Evolutionary conservation across 2,888 invertebrate species (phyloP), one percentile per base, ranked within the genome.

Genomic region (Troglohyphantes excavatus): DNA sequence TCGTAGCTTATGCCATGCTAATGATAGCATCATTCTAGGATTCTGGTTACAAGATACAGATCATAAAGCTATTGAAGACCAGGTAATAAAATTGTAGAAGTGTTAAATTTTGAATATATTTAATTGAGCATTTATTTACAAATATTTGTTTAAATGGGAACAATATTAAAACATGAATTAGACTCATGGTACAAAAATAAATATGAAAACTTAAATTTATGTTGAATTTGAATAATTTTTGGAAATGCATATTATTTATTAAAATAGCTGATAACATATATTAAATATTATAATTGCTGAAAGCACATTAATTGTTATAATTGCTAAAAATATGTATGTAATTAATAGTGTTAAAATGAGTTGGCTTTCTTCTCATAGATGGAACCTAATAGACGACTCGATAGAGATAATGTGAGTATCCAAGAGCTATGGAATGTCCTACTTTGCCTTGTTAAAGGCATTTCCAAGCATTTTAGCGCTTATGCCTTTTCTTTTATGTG

Each of bases 1-100:
- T 90, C 94, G 97, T 70, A 95, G 95, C n/a, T 95, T 97, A 89
- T 98, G 98, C 92, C 97, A 97, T 93, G 96, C 96, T 7, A 97
- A 97, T 93, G 97, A 97, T 93, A 97, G 98, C 0, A 97, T 98
- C 63, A 96, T 99, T 83, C 94, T 99, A 46, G 98, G 98, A 13
- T 97, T 98, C 75, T 98, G 98, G 97, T 95, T 98, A 61, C 97
- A 98, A 93, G 98, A 99, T 93, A 98, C 98, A 0, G 98, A 99
- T 93, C 98, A 99, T 93, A 96, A 97, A 91, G 97, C 97, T 70
- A 98, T 99, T 92, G 99, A 99, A 94, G 98, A 99, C 94, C 99
- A 99, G 96, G 98, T 98, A 82, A 68, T 33, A 39, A 7, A 39
- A 39, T 2, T 39, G 7, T 39, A 39, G 7, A 39, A n/a, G n/a